These are phyloP conservation scores for Axinella damicornis DNA, from an alignment of 37 sponge, comb jelly and placozoan genomes.

Conservation along the genomic window DNA sequence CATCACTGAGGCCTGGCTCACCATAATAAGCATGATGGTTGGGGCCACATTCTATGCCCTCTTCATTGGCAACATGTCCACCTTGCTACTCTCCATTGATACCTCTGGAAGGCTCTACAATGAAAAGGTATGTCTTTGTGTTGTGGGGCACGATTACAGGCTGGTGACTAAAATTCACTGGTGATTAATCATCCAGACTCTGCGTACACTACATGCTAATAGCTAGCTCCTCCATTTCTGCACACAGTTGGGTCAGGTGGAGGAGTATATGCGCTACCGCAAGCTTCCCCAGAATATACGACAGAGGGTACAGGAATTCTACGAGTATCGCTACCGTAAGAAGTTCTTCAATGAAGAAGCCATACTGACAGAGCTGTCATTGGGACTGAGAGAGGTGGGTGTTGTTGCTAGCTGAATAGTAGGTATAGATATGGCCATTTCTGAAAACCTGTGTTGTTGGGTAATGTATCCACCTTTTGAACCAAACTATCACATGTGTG, in stretches of 20 bases:
- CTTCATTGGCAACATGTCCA: constrained; percentile 70
- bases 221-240: too few relatives aligned
- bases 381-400: constrained; percentile 55
- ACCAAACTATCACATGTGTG: too few relatives aligned
- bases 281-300: constrained; percentile 63
- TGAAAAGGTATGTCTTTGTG: constrained; percentile 53
- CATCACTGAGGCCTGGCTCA: constrained; percentile 63
- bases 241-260: constrained; percentile 62
- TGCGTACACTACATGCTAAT: too few relatives aligned
- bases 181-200: too few relatives aligned
- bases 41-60: constrained; percentile 77
- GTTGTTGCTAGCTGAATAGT: too few relatives aligned
- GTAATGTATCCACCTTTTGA: too few relatives aligned
- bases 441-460: too few relatives aligned
- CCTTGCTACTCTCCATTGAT: constrained; percentile 59
- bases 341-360: constrained; percentile 72
- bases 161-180: too few relatives aligned
- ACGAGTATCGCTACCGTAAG: constrained; percentile 60
- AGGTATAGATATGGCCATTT: too few relatives aligned
- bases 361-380: constrained; percentile 62
- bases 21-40: constrained; percentile 68
- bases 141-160: too few relatives aligned
- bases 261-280: constrained; percentile 77
- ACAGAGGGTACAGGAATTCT: constrained; percentile 53
- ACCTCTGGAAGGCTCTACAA: constrained; percentile 65